Evolutionary conservation across 2,113 vertebrate species (phyloP), one percentile per base, ranked within the genome.

Genomic region (Microcebus murinus): DNA sequence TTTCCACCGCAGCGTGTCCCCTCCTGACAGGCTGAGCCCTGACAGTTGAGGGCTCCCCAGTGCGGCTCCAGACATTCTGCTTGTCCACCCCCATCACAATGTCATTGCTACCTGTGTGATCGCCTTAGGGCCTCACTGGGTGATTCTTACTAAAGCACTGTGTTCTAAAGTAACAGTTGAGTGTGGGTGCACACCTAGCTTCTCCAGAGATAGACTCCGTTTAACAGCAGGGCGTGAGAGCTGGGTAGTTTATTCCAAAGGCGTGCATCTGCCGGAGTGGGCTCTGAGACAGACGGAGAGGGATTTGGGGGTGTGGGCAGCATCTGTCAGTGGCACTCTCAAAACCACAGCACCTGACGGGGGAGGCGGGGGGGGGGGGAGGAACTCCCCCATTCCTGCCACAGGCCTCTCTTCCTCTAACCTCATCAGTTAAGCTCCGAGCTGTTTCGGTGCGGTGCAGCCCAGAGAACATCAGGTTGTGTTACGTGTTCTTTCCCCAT

Each of bases 111-210:
- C 1, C 0, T 67, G 7, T 74, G 31, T 50, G n/a, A 61, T 8
- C 9, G n/a, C 13, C 42, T 63, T 21, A 17, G 36, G 12, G 10
- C 4, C 9, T 55, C 45, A 27, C 23, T 29, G 39, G 29, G 31
- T 65, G 13, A 39, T 63, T 90, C 55, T 80, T 63, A 83, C 17
- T 50, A n/a, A 95, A 50, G 29, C 73, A 20, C 25, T 70, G 15
- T 45, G 48, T 83, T 94, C n/a, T 68, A 71, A 92, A 94, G 83
- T 94, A 65, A 52, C 61, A 9, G n/a, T 34, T 85, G 61, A 15
- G 50, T 74, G 2, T 67, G 29, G 50, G 31, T 70, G 31, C 15
- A 57, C 73, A n/a, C 48, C 23, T n/a, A 23, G 67, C 20, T 82
- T 89, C 52, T 95, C 79, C 45, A 57, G 42, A 36, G 15, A 34